phyloP scores from a whole-genome alignment of 2,797 vertebrate species.

The Spinus olivaceus region DNA sequence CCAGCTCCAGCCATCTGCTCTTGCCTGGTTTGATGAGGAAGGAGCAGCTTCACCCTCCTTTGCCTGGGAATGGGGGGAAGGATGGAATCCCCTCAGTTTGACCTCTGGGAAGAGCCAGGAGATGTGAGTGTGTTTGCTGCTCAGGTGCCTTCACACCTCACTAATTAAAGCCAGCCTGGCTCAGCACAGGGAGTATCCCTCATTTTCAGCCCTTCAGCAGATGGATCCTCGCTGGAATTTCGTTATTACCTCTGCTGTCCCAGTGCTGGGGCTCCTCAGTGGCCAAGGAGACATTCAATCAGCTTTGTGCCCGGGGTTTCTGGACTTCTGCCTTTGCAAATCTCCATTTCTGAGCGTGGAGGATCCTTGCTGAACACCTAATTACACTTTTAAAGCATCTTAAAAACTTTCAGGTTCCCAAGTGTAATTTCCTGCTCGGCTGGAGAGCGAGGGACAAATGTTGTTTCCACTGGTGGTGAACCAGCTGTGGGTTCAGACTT shows the following conservation, averaged over 20 bases:
- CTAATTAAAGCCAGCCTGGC: conserved; percentile 10
- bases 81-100: not conserved
- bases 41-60: not conserved
- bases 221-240: not conserved
- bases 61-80: not conserved
- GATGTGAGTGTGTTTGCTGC: not conserved
- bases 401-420: not conserved
- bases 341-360: not conserved
- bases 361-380: not conserved
- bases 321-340: not conserved
- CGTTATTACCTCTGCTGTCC: not conserved
- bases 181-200: not conserved
- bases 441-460: not conserved
- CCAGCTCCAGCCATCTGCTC: conserved; percentile 21
- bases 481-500: not conserved
- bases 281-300: not conserved
- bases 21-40: not conserved
- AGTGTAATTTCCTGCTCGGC: not conserved
- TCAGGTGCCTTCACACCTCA: not conserved
- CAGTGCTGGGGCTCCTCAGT: not conserved
- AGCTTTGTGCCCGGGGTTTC: not conserved
- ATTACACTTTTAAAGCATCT: not conserved
- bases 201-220: conserved; percentile 25
- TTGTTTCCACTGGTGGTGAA: not conserved
- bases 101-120: not conserved